Evolutionary conservation across 2,888 invertebrate species (phyloP).

Genomic region (Proisotoma minuta): DNA sequence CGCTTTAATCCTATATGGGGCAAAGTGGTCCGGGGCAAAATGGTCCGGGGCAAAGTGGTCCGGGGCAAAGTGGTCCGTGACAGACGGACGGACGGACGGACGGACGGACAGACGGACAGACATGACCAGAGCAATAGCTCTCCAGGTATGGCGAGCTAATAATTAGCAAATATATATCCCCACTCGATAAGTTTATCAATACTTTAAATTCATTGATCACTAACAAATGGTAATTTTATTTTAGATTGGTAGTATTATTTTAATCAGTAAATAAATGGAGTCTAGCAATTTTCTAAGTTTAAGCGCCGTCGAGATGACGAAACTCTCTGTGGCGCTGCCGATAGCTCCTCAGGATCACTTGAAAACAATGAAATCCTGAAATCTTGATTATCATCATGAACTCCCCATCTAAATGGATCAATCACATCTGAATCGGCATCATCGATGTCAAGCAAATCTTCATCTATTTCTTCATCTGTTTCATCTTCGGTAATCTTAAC

Average conservation of each 20-base stretch:
- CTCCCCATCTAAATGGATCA: background rate
- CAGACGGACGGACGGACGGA: no score
- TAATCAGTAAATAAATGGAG: no score
- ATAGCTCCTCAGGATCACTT: background rate
- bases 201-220: no score
- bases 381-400: background rate
- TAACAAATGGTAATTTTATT: background rate
- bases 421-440: background rate
- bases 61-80: no score
- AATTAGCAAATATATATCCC: background rate
- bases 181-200: background rate
- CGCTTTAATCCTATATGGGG: no score
- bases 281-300: background rate
- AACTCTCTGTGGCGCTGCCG: background rate
- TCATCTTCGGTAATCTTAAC: background rate
- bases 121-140: no score
- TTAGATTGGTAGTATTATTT: no score
- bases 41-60: no score
- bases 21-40: no score
- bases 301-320: background rate
- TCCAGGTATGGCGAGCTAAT: no score
- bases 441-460: no score
- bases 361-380: background rate
- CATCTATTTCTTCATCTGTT: background rate
- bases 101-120: no score